phyloP scores from a whole-genome alignment of 1,140 invertebrate species.

The Trialeurodes vaporariorum region DNA sequence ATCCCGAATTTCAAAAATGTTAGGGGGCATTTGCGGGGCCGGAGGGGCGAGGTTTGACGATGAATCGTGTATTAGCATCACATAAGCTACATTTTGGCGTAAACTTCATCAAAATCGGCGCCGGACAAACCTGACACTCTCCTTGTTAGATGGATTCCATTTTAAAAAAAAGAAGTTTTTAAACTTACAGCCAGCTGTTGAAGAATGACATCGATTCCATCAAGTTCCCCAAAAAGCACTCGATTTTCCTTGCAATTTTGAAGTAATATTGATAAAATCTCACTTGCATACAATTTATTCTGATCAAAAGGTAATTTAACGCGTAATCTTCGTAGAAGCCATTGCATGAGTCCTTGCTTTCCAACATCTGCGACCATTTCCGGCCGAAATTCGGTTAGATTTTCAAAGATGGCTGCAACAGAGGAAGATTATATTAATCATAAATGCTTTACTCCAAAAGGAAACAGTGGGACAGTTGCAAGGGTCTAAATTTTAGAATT shows the following conservation, averaged over 20 bases:
- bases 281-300: conserved; percentile 92
- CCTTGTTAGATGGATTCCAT: no score
- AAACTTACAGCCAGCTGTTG: conserved; percentile 83
- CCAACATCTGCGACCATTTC: conserved; percentile 72
- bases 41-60: no score
- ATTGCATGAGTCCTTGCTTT: conserved; percentile 80
- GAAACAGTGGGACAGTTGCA: no score
- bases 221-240: conserved; percentile 72
- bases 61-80: no score
- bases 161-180: no score
- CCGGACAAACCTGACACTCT: no score
- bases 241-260: conserved; percentile 80
- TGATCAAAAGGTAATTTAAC: conserved; percentile 81
- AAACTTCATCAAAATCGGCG: no score
- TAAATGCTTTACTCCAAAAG: background rate
- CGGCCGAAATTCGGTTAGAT: conserved; percentile 80
- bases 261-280: conserved; percentile 90
- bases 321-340: conserved; percentile 83
- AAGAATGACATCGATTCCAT: conserved; percentile 92
- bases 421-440: conserved; percentile 10
- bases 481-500: no score
- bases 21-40: no score
- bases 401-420: conserved; percentile 67
- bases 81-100: no score
- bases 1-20: no score